phyloP scores from a whole-genome alignment of 2,888 invertebrate genomes.

The Leptura quadrifasciata region DNA sequence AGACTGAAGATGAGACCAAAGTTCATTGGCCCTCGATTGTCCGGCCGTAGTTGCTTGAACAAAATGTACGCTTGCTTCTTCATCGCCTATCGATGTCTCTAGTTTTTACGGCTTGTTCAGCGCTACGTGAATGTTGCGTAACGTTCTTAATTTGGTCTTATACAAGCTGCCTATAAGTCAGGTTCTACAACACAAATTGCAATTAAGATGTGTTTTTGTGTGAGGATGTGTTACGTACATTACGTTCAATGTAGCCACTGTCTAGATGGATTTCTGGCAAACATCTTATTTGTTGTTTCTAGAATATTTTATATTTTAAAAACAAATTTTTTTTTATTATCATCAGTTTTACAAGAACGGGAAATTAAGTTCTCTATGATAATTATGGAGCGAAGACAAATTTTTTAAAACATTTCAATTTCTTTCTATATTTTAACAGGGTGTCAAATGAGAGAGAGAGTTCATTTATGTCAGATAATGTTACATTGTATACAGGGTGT shows the following conservation, averaged over 20 bases:
- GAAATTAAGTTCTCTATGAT: too few relatives aligned
- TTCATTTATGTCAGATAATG: too few relatives aligned
- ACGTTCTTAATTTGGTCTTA: slow-evolving; percentile 15
- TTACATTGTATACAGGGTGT: too few relatives aligned
- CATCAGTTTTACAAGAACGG: too few relatives aligned
- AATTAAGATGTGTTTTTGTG: not conserved
- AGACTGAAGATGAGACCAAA: slow-evolving; percentile 26
- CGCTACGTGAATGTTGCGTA: slow-evolving; percentile 12
- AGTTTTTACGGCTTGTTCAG: slow-evolving; percentile 21
- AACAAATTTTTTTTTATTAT: too few relatives aligned
- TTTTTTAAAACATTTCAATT: too few relatives aligned
- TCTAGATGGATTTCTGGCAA: too few relatives aligned
- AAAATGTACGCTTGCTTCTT: slow-evolving; percentile 19
- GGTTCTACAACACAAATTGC: not conserved
- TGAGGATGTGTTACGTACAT: not conserved
- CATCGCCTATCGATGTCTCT: slow-evolving; percentile 37
- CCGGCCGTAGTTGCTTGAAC: slow-evolving; percentile 22
- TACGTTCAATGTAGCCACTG: not conserved
- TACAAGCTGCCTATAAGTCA: not conserved
- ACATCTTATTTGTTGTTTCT: too few relatives aligned
- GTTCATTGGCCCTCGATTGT: slow-evolving; percentile 31
- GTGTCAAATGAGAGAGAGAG: too few relatives aligned
- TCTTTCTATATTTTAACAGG: too few relatives aligned
- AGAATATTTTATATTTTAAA: too few relatives aligned
- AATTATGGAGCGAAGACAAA: too few relatives aligned